Conservation (phyloP, 2,888 invertebrate species). For the Torymus tubicola region DNA sequence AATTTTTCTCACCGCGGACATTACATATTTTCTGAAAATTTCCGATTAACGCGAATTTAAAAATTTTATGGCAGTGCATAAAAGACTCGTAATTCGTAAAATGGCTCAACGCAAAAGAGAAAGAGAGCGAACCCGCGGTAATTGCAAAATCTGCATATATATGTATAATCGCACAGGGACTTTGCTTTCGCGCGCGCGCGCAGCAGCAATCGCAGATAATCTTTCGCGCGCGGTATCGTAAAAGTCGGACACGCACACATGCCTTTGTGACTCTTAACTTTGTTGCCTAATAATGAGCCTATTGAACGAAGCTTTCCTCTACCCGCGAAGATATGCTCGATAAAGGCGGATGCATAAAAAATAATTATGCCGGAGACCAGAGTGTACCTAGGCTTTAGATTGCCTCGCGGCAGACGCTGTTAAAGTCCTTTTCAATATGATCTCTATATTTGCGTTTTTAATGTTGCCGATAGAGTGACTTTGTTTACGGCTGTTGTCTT, state of each 20-base stretch:
- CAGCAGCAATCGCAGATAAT: slow-evolving; percentile 26
- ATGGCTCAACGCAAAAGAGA: not conserved
- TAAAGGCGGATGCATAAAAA: too few relatives aligned
- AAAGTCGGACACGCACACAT: not conserved
- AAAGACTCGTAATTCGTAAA: slow-evolving; percentile 14
- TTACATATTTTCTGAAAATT: not conserved
- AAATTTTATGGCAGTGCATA: slow-evolving; percentile 5
- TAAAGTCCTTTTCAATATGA: too few relatives aligned
- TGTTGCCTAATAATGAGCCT: slow-evolving; percentile 33
- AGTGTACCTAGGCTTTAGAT: too few relatives aligned
- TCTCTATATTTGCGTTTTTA: too few relatives aligned
- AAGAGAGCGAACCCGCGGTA: not conserved
- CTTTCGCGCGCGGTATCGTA: slow-evolving; percentile 41
- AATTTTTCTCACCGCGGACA: not conserved
- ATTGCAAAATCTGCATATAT: too few relatives aligned
- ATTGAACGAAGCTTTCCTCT: not conserved
- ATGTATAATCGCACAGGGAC: not conserved
- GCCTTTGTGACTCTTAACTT: slow-evolving; percentile 22
- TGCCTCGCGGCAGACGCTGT: too few relatives aligned
- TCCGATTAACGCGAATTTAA: slow-evolving; percentile 4
- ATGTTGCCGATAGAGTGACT: too few relatives aligned
- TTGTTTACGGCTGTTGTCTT: not conserved
- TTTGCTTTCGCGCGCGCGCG: not conserved
- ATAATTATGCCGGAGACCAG: too few relatives aligned
- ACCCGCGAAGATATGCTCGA: too few relatives aligned